Conservation (phyloP, 2,888 invertebrate species). For the Oxystoma pomonae region DNA sequence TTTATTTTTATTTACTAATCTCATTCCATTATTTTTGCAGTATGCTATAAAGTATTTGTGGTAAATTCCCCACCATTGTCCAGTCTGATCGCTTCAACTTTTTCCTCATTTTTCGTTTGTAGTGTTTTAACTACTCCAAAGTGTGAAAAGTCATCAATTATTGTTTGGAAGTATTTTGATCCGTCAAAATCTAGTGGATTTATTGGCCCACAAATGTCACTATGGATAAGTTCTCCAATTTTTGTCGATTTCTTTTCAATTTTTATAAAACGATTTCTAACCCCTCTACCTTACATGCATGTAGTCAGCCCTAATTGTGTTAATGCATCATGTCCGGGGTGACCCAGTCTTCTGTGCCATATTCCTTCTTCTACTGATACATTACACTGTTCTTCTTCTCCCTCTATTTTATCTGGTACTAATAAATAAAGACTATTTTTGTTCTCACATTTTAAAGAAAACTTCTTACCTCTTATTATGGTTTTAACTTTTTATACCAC, state of each 20-base stretch:
- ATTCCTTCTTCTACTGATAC: neutral
- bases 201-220: slow-evolving; percentile 12
- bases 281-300: slow-evolving; percentile 7
- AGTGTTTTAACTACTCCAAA: slow-evolving; percentile 13
- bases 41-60: neutral
- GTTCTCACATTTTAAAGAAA: neutral
- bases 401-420: neutral
- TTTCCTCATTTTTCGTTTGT: slow-evolving; percentile 8
- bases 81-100: slow-evolving; percentile 11
- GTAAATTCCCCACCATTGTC: slow-evolving; percentile 12
- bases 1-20: too few species aligned
- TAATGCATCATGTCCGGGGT: slow-evolving; percentile 3
- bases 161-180: slow-evolving; percentile 15
- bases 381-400: neutral
- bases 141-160: slow-evolving; percentile 15
- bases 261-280: slow-evolving; percentile 1
- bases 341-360: slow-evolving; percentile 10
- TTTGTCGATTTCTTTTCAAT: neutral
- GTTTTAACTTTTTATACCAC: neutral
- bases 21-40: slow-evolving; percentile 7
- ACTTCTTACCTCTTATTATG: neutral
- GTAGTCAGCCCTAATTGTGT: slow-evolving; percentile 5
- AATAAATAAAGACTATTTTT: neutral
- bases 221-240: slow-evolving; percentile 14
- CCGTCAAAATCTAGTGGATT: slow-evolving; percentile 9